Base-by-base conservation (phyloP, 2,888 invertebrate genomes). In the Andrena minutula region DNA sequence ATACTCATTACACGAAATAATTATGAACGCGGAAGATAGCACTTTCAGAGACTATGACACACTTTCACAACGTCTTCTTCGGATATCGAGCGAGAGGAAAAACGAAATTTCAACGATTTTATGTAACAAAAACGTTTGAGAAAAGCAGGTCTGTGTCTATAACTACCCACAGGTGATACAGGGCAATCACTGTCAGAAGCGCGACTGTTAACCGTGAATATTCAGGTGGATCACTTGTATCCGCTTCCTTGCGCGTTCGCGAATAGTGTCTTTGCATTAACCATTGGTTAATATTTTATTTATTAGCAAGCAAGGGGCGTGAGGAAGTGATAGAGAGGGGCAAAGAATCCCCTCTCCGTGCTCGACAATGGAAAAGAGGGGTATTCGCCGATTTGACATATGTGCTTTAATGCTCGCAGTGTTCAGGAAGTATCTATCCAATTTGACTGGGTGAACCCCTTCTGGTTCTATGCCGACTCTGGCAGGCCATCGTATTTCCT, bases 281-380 rank as follows among this genome's bases (percentile, higher is more conserved):
- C 78, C 85, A 85, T 86, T 86, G 86, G 87, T 89, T 90, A 90
- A 92, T 93, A 92, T 91, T 92, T 93, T 92, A 91, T 91, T 92
- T 91, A 92, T 91, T 90, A 88, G 82, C 60, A 20, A 64, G 30
- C 73, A 79, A 69, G 75, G 75, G 70, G 79, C 75, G 70, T 51
- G 80, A 82, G 68, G 70, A 79, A 86, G 75, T 75, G 73, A 82
- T 65, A 75, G 72, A 83, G 75, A 66, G 76, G 72, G 69, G 70
- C 56, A 30, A 58, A 53, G 51, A 64, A 26, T 56, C 60, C 68
- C 49, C 66, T 68, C 49, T 8, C 58, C 20, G 8, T 10, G 35
- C 35, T 30, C 35, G 4, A 10, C 23, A 70, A 66, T 49, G 30
- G 61, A 35, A 65, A 51, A 75, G 85, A 76, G 71, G 69, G 49